Evolutionary conservation across 2,113 vertebrate species (phyloP), one percentile per base, ranked within the genome.

Genomic region (Oncorhynchus gorbuscha): DNA sequence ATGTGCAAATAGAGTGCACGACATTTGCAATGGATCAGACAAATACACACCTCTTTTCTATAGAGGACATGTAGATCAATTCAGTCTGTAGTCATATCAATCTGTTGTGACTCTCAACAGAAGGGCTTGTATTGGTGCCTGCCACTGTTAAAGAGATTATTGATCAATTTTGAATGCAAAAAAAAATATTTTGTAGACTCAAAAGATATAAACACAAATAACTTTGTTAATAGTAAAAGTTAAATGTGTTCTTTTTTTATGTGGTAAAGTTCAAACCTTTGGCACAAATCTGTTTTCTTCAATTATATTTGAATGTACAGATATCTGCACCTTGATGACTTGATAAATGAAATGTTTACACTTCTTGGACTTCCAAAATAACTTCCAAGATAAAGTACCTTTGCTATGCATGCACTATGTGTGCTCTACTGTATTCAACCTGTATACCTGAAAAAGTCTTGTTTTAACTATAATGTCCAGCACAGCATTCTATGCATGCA

Each of bases 341-440:
- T 93, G 72, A 90, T 82, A 79, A 18, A 83, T 74, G 84, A 83
- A 86, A 86, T 85, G 18, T 88, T 92, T 93, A 87, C 58, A 77
- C 2, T 39, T 79, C 81, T 85, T 62, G 59, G 3, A 62, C 80
- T 87, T 89, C 80, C 69, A 45, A 71, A 81, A 83, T 83, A 84
- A 76, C 39, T 77, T 67, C 72, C 75, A 82, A 66, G 49, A 68
- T 62, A 49, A 72, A 65, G 70, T 76, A 79, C 14, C 74, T 77
- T 86, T 89, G 45, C 90, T 76, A 83, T 90, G 91, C 93, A 93
- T 95, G 89, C 83, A 88, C 89, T 89, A 80, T 85, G 73, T 88
- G 66, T 86, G 88, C 83, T 90, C 80, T 77, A 69, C 49, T 45
- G 32, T 30, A 59, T 64, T 73, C n/a, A 79, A 65, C 66, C 22